Percentiles rank a stretch among this genome's conserved stretches.
phyloP scores from a whole-genome alignment of 2,888 invertebrate species.

The Onthophagus sagittarius region DNA sequence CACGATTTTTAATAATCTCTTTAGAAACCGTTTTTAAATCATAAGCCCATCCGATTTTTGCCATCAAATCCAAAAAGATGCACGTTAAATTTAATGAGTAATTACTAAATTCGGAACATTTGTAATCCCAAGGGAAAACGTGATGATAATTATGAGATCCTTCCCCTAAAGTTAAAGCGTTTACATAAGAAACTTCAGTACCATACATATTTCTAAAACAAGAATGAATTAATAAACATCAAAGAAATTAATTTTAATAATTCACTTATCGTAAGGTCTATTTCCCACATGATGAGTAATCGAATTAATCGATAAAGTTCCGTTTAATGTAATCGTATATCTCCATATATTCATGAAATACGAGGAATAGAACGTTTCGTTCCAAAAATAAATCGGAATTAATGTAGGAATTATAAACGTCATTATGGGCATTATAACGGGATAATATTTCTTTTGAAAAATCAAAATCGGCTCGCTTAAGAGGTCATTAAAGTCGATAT shows the following conservation, averaged over 20 bases:
- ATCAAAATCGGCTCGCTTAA: slow-evolving; percentile 72
- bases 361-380: slow-evolving; percentile 64
- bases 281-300: slow-evolving; percentile 80
- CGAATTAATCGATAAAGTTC: slow-evolving; percentile 88
- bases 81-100: slow-evolving; percentile 71
- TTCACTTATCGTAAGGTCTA: slow-evolving; percentile 66
- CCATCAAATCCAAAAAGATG: slow-evolving; percentile 74
- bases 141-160: slow-evolving; percentile 90
- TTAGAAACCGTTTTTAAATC: slow-evolving; percentile 77
- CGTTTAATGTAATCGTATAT: slow-evolving; percentile 75
- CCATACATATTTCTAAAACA: slow-evolving; percentile 57
- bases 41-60: slow-evolving; percentile 81
- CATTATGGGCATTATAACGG: slow-evolving; percentile 65
- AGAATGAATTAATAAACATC: neutral
- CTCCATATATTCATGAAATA: slow-evolving; percentile 72
- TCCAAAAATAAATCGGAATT: slow-evolving; percentile 74
- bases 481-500: slow-evolving; percentile 81
- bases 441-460: slow-evolving; percentile 86
- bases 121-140: slow-evolving; percentile 82
- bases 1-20: slow-evolving; percentile 65
- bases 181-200: slow-evolving; percentile 64
- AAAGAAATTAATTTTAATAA: neutral
- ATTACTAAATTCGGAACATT: slow-evolving; percentile 74
- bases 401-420: slow-evolving; percentile 76
- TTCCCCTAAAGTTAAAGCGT: slow-evolving; percentile 67